phyloP scores from a whole-genome alignment of 2,888 invertebrate species.

The Philopedon plagiatum region DNA sequence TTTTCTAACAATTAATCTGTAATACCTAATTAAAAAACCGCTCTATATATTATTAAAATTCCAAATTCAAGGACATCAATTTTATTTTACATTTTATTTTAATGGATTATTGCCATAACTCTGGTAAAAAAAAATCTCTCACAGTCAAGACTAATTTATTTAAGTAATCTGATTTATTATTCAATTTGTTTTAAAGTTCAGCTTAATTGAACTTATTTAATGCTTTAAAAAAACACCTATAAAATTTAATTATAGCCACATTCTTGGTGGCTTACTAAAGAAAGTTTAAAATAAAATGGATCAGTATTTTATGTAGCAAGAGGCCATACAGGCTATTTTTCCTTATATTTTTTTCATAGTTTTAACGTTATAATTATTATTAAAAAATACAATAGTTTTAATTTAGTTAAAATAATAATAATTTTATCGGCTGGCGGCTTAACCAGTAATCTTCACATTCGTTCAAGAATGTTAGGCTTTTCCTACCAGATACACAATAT shows the following conservation, averaged over 20 bases:
- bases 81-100: slow-evolving; percentile 36
- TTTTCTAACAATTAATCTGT: slow-evolving; percentile 41
- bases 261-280: slow-evolving; percentile 12
- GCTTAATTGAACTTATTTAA: slow-evolving; percentile 38
- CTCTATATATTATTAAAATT: slow-evolving; percentile 46
- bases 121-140: slow-evolving; percentile 25
- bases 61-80: slow-evolving; percentile 38
- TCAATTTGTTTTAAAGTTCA: slow-evolving; percentile 42
- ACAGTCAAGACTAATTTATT: slow-evolving; percentile 36
- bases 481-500: too few relatives aligned
- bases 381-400: too few relatives aligned
- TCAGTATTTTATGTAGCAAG: too few relatives aligned
- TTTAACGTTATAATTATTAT: too few relatives aligned
- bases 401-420: too few relatives aligned
- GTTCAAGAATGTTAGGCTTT: too few relatives aligned
- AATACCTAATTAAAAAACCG: slow-evolving; percentile 45
- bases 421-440: too few relatives aligned
- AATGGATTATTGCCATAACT: slow-evolving; percentile 42
- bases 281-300: not conserved
- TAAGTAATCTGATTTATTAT: slow-evolving; percentile 37
- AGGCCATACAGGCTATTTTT: too few relatives aligned
- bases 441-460: too few relatives aligned
- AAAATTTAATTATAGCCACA: slow-evolving; percentile 25
- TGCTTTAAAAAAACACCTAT: slow-evolving; percentile 22
- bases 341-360: too few relatives aligned